Conservation (phyloP, 2,888 invertebrate genomes). For the Thumatha senex region DNA sequence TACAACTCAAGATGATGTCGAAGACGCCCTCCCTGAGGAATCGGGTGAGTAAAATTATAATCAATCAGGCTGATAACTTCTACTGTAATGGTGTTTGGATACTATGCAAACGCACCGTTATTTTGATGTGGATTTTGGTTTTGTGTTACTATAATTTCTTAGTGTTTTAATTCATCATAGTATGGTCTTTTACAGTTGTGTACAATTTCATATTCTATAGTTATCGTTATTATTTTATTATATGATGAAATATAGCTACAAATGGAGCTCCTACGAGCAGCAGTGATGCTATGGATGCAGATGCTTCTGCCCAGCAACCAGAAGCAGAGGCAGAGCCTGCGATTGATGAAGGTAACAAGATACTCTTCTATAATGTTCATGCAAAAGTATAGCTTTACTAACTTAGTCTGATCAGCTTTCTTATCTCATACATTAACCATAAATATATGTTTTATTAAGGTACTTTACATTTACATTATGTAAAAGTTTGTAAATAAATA, state of each 20-base stretch:
- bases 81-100: background rate
- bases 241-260: constrained; percentile 54
- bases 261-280: constrained; percentile 75
- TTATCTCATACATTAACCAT: no score
- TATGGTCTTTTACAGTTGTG: constrained; percentile 1
- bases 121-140: constrained; percentile 19
- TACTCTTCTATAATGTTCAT: background rate
- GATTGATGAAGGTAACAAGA: constrained; percentile 56
- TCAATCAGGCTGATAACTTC: background rate
- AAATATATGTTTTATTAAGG: no score
- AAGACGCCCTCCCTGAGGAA: constrained; percentile 60
- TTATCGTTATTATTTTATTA: constrained; percentile 26
- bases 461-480: background rate
- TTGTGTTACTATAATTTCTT: background rate
- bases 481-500: no score
- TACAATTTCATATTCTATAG: constrained; percentile 3
- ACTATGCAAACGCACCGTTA: constrained; percentile 17
- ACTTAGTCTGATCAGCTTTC: background rate
- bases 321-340: constrained; percentile 55
- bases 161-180: no score
- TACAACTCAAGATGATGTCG: constrained; percentile 60
- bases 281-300: constrained; percentile 68
- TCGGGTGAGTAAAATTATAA: constrained; percentile 46
- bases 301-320: constrained; percentile 49
- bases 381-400: background rate